Base-by-base conservation (phyloP, 2,797 vertebrate genomes). In the Spinibarbus caldwelli region DNA sequence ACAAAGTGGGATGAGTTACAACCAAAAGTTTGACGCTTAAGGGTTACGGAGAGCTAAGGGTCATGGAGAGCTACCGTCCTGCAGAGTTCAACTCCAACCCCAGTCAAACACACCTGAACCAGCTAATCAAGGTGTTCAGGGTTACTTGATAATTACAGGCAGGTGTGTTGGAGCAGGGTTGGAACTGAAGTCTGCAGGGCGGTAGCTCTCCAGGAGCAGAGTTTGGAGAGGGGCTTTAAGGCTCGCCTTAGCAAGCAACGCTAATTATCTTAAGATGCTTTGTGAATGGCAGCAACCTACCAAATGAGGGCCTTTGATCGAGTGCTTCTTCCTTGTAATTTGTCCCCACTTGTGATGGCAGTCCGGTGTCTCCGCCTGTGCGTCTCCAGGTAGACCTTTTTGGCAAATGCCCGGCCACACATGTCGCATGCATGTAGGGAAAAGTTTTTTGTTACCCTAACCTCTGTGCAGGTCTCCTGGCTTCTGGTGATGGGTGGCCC, bases 331-430 rank as follows among this genome's bases (percentile, higher is more conserved):
- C 95, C 97, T 96, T 98, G 98, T 93, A 96, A 96, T 94, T 96
- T 96, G 93, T 91, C 95, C 90, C 95, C 95, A 87, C 95, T 86
- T 31, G 87, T 84, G 9, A 88, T 85, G 14, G 91, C 87, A 5
- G 90, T 95, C 84, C 97, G 97, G 92, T 99, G 98, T 89, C 96
- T 97, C 90, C 97, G 96, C 95, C 97, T 99, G 93, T 99, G 98
- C 87, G 97, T 97, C 92, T 99, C 98, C 92, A 99, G 95, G 89
- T 97, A 99, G 88, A 97, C 93, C 96, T 99, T 99, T 95, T 98
- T 99, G 88, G 98, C 97, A 93, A 99, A 99, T 9, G 98, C 97
- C 45, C 98, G 97, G 82, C 98, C 97, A 91, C 98, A 99, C 91
- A 97, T 97, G 94, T 97, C 98, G 86, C 98, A 99, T 90, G 97